Evolutionary conservation across 2,888 invertebrate species (phyloP), one percentile per base, ranked within the genome.

Genomic region (Agrochola litura): DNA sequence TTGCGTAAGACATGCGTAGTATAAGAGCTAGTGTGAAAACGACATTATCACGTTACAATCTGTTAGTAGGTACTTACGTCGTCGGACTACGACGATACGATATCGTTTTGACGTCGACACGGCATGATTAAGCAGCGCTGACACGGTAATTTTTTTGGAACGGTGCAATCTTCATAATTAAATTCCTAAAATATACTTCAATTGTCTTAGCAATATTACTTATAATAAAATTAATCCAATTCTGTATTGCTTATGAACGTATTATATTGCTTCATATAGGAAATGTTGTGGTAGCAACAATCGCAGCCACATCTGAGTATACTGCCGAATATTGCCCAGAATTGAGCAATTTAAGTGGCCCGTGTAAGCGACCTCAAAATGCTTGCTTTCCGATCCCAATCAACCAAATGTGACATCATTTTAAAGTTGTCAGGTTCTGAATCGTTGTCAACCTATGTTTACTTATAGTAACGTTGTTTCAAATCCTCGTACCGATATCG

Each of bases 1-100:
- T 86, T 80, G 78, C 89, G 89, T 61, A 86, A 83, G 22, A 58
- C 46, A 43, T 73, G 77, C 60, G 66, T 75, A 82, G 73, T 70
- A 0, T 25, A 77, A 73, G 86, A 84, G 63, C 74, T 63, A 71
- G 85, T 82, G 77, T 82, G 86, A 82, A 82, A 82, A 64, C 43
- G 72, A 82, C 82, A 68, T 72, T 54, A 1, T 41, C 16, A 81
- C 76, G 61, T 73, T 58, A 67, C 58, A 80, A 41, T 22, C 22
- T 54, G 14, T 43, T 1, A 43, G 30, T 46, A 46, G 46, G 46
- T 49, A 63, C 66, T 69, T 65, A 65, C 41, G 6, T 76, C 77
- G n/a, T 8, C 64, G 9, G 43, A 54, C n/a, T 43, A 58, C 25
- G 8, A 16, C 41, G 52, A 52, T 82, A 52, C 52, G 76, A 58